These are phyloP conservation scores for Urosaurus nigricauda DNA, from an alignment of 2,797 vertebrate genomes.

Conservation along the genomic window DNA sequence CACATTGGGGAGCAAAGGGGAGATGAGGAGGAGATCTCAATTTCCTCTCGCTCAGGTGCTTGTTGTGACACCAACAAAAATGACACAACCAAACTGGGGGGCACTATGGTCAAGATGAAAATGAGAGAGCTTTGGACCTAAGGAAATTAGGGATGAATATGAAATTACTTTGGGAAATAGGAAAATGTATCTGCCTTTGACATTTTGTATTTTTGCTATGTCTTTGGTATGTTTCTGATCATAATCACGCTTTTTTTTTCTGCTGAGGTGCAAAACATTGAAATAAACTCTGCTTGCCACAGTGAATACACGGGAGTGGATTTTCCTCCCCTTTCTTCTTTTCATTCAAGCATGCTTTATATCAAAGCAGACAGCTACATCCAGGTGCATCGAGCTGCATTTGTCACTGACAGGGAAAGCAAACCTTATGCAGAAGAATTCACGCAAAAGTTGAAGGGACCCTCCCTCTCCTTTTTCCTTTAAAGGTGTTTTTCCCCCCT, in stretches of 20 bases:
- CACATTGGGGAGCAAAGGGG: background rate
- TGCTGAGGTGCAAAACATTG: constrained; percentile 69
- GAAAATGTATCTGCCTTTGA: constrained; percentile 64
- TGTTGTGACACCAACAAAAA: background rate
- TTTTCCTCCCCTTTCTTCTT: constrained; percentile 40
- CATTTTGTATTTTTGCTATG: constrained; percentile 61
- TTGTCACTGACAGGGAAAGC: constrained; percentile 65
- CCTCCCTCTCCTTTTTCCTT: constrained; percentile 32
- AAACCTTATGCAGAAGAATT: constrained; percentile 65
- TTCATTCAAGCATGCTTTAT: constrained; percentile 71
- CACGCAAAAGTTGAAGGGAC: constrained; percentile 25
- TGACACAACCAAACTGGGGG: background rate
- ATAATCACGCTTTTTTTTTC: constrained; percentile 67
- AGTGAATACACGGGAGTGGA: constrained; percentile 64
- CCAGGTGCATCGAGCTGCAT: constrained; percentile 73
- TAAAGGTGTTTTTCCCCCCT: constrained; percentile 42
- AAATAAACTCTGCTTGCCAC: constrained; percentile 72
- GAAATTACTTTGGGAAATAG: constrained; percentile 61
- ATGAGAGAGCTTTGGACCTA: constrained; percentile 55
- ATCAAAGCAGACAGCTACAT: constrained; percentile 72
- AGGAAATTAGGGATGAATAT: constrained; percentile 63
- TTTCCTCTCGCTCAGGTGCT: background rate
- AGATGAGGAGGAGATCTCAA: no score
- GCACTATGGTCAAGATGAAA: constrained; percentile 50
- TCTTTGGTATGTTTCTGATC: constrained; percentile 67